These are phyloP conservation scores for Scaptodrosophila lebanonensis DNA, from an alignment of 1,140 invertebrate species.

Conservation along the genomic window DNA sequence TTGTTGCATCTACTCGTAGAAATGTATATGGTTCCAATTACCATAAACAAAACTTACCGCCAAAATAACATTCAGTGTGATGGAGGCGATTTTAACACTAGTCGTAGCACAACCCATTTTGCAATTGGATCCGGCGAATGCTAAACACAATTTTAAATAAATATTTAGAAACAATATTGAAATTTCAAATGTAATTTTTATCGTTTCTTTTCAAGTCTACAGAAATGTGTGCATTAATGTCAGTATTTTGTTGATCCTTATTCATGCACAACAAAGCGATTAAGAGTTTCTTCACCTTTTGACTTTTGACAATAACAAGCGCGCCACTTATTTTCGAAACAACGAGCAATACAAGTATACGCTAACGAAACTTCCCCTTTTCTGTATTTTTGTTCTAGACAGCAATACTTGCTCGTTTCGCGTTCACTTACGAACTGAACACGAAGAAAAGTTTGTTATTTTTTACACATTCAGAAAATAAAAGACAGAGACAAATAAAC, in stretches of 20 bases:
- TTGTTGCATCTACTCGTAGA: neutral
- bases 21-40: neutral
- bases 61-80: constrained; percentile 62
- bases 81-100: constrained; percentile 59
- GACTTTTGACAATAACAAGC: constrained; percentile 30
- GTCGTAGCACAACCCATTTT: constrained; percentile 69
- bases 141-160: constrained; percentile 4
- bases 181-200: neutral
- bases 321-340: constrained; percentile 28
- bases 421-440: constrained; percentile 60
- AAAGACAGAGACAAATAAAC: constrained; percentile 1
- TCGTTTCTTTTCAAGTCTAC: neutral
- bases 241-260: constrained; percentile 13
- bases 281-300: constrained; percentile 55
- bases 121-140: constrained; percentile 6
- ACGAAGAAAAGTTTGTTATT: constrained; percentile 45
- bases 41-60: constrained; percentile 55
- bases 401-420: constrained; percentile 52
- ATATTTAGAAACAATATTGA: constrained; percentile 25
- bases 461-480: constrained; percentile 19
- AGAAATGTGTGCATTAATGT: neutral
- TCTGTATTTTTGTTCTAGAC: constrained; percentile 23
- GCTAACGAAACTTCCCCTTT: constrained; percentile 1
- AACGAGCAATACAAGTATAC: constrained; percentile 31
- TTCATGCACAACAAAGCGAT: neutral